phyloP scores from a whole-genome alignment of 2,888 invertebrate species.

The Drosophila borealis region DNA sequence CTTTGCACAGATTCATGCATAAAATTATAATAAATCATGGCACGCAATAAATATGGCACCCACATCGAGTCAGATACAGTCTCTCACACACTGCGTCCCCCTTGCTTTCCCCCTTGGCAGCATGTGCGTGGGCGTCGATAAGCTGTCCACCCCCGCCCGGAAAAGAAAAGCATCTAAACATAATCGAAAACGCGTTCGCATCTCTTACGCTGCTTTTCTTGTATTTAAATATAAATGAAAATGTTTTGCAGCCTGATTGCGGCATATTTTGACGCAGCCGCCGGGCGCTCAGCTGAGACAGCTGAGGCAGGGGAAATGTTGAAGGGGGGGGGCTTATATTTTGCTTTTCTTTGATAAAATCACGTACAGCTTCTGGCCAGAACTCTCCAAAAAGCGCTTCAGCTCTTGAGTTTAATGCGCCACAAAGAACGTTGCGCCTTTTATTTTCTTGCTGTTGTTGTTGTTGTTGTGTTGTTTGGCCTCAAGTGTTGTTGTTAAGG shows the following conservation, averaged over 20 bases:
- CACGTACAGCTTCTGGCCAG: slow-evolving; percentile 75
- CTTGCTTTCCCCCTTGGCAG: background rate
- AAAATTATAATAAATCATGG: slow-evolving; percentile 79
- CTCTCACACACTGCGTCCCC: background rate
- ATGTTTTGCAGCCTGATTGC: slow-evolving; percentile 80
- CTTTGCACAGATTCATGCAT: slow-evolving; percentile 73
- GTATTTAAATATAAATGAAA: slow-evolving; percentile 79
- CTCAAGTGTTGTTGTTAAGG: slow-evolving; percentile 24
- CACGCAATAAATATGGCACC: slow-evolving; percentile 73
- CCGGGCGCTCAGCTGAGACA: slow-evolving; percentile 54
- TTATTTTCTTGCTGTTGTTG: slow-evolving; percentile 42
- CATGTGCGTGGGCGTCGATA: slow-evolving; percentile 74
- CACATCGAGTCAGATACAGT: slow-evolving; percentile 44
- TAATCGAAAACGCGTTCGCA: slow-evolving; percentile 75
- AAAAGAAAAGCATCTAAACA: slow-evolving; percentile 70
- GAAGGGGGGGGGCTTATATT: slow-evolving; percentile 27
- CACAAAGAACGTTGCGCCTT: slow-evolving; percentile 59
- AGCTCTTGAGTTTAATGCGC: slow-evolving; percentile 65
- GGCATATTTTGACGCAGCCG: slow-evolving; percentile 79
- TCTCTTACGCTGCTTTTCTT: slow-evolving; percentile 47
- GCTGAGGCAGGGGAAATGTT: background rate
- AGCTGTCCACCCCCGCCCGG: slow-evolving; percentile 53
- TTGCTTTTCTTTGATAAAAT: slow-evolving; percentile 74
- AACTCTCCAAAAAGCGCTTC: slow-evolving; percentile 63
- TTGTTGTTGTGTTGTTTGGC: slow-evolving; percentile 29